Evolutionary conservation across 2,888 invertebrate species (phyloP).

Genomic region (Drosophila tanythrix): DNA sequence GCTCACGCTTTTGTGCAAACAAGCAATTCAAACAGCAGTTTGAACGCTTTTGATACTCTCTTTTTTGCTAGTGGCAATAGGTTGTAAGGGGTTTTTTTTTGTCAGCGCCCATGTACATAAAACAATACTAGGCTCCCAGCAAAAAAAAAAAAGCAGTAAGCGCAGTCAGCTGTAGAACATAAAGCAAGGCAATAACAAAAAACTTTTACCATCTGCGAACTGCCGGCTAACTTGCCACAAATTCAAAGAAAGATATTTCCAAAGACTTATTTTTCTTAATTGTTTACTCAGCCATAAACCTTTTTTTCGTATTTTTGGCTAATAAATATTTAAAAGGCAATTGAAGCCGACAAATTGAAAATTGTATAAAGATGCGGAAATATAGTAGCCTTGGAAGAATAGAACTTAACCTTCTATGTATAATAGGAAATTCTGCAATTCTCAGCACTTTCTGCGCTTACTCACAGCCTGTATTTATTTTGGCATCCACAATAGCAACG

Average conservation of each 20-base stretch:
- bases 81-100: conserved; percentile 33
- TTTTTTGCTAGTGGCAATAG: conserved; percentile 22
- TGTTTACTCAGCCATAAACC: conserved; percentile 53
- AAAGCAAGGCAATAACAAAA: conserved; percentile 33
- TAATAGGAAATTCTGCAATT: conserved; percentile 40
- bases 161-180: conserved; percentile 61
- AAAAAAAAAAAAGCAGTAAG: conserved; percentile 50
- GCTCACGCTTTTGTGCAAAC: conserved; percentile 64
- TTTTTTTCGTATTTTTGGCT: conserved; percentile 14
- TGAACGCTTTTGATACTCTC: conserved; percentile 61
- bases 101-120: neutral
- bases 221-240: conserved; percentile 56
- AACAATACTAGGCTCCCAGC: conserved; percentile 44
- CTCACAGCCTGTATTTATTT: conserved; percentile 49
- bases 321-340: conserved; percentile 68
- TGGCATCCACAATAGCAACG: conserved; percentile 58
- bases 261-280: conserved; percentile 30
- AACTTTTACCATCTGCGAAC: conserved; percentile 30
- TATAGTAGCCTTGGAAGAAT: conserved; percentile 37
- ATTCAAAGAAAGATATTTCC: conserved; percentile 63
- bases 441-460: conserved; percentile 38
- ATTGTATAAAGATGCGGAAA: conserved; percentile 67
- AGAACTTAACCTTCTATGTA: conserved; percentile 5
- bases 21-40: conserved; percentile 68
- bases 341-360: conserved; percentile 40